phyloP scores from a whole-genome alignment of 2,797 vertebrate species.

The Enteromius anoplus region DNA sequence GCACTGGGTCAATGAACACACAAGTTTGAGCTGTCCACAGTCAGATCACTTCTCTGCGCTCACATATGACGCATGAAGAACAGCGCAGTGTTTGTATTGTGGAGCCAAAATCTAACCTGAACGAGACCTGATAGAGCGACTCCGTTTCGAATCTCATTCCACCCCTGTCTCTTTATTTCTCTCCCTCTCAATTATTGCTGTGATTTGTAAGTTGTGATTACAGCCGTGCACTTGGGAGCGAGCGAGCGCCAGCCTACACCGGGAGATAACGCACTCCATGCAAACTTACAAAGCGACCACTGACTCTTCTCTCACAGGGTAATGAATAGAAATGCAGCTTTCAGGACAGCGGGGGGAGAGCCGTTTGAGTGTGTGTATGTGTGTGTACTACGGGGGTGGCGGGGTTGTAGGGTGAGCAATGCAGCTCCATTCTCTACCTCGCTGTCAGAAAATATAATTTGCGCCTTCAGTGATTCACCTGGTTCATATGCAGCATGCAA shows the following conservation, averaged over 20 bases:
- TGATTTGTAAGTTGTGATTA: slow-evolving; percentile 90
- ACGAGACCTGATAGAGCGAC: slow-evolving; percentile 29
- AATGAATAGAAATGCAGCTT: slow-evolving; percentile 93
- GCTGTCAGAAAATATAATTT: slow-evolving; percentile 97
- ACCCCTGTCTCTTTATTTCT: slow-evolving; percentile 39
- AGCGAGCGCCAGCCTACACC: slow-evolving; percentile 74
- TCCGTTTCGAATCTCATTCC: slow-evolving; percentile 44
- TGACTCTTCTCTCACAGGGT: slow-evolving; percentile 88
- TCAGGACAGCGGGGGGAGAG: slow-evolving; percentile 65
- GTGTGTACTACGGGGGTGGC: slow-evolving; percentile 49
- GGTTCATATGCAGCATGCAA: slow-evolving; percentile 99
- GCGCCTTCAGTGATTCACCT: slow-evolving; percentile 99
- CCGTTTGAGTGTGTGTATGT: slow-evolving; percentile 41
- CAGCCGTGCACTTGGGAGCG: slow-evolving; percentile 85
- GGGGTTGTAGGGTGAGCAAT: slow-evolving; percentile 75
- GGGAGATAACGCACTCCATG: slow-evolving; percentile 88
- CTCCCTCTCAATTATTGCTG: slow-evolving; percentile 57
- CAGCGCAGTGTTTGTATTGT: slow-evolving; percentile 10
- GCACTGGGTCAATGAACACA: slow-evolving; percentile 77
- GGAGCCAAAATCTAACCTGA: slow-evolving; percentile 37
- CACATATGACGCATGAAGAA: background rate
- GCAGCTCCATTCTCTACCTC: slow-evolving; percentile 89
- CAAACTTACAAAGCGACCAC: slow-evolving; percentile 89
- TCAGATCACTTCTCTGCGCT: slow-evolving; percentile 8
- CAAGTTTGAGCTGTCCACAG: slow-evolving; percentile 64